Evolutionary conservation across 2,888 invertebrate species (phyloP).

Genomic region (Omphaloscelis lunosa): DNA sequence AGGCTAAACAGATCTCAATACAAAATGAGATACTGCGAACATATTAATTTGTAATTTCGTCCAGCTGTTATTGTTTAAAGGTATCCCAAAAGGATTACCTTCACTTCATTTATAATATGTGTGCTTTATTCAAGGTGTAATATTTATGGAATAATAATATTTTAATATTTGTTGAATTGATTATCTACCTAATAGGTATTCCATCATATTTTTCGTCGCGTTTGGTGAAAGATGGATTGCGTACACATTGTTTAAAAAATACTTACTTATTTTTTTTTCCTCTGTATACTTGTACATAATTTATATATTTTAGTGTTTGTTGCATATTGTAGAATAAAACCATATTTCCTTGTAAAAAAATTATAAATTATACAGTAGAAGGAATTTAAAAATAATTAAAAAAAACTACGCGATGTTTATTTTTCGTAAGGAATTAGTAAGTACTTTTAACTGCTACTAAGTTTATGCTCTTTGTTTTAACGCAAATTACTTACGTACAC

Average conservation of each 20-base stretch:
- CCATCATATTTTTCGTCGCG: slow-evolving; percentile 14
- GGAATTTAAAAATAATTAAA: too few relatives aligned
- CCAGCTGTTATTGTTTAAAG: slow-evolving; percentile 42
- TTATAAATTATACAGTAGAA: too few relatives aligned
- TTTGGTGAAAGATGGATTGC: slow-evolving; percentile 26
- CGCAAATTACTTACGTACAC: neutral
- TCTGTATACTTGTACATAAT: too few relatives aligned
- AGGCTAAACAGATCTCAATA: slow-evolving; percentile 37
- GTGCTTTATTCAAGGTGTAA: slow-evolving; percentile 40
- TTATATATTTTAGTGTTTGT: too few relatives aligned
- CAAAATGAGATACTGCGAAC: slow-evolving; percentile 47
- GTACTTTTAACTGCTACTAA: too few relatives aligned
- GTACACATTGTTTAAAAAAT: slow-evolving; percentile 5
- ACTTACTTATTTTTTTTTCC: too few relatives aligned
- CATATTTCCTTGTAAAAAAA: too few relatives aligned
- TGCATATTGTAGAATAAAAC: too few relatives aligned
- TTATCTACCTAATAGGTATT: slow-evolving; percentile 24
- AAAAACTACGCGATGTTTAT: too few relatives aligned
- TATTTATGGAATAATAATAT: too few relatives aligned
- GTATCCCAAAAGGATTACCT: slow-evolving; percentile 47
- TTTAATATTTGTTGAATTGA: slow-evolving; percentile 27
- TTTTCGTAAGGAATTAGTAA: too few relatives aligned
- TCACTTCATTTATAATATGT: slow-evolving; percentile 28
- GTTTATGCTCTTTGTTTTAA: too few relatives aligned
- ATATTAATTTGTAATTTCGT: slow-evolving; percentile 56